Percentiles rank a stretch among this genome's conserved stretches.
phyloP scores from a whole-genome alignment of 2,797 vertebrate species.

The Nyctalus aviator region DNA sequence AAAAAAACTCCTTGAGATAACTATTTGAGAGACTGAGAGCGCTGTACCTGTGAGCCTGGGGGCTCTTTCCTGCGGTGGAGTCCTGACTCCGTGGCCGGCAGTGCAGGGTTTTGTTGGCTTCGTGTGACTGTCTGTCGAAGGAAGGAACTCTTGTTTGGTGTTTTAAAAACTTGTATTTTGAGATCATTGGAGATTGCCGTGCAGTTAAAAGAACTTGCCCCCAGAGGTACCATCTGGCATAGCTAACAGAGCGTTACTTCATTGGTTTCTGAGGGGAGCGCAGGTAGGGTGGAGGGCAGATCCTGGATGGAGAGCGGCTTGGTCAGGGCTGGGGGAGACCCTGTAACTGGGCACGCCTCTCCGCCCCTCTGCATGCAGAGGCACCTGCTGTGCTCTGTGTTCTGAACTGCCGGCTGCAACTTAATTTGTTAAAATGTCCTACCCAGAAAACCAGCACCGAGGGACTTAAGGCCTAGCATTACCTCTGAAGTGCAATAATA shows the following conservation, averaged over 20 bases:
- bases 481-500: not conserved
- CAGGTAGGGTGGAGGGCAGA: not conserved
- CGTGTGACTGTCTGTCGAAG: not conserved
- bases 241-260: not conserved
- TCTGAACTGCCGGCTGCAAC: not conserved
- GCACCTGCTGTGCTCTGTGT: not conserved
- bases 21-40: not conserved
- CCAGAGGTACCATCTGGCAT: not conserved
- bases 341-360: no score
- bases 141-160: not conserved
- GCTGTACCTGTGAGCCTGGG: not conserved
- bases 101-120: not conserved
- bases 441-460: not conserved
- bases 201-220: not conserved
- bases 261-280: not conserved
- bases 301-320: not conserved
- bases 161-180: not conserved
- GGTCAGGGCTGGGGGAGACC: not conserved
- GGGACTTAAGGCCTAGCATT: not conserved
- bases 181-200: not conserved
- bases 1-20: not conserved
- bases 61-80: not conserved
- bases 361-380: not conserved
- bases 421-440: not conserved
- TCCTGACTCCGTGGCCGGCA: not conserved